Evolutionary conservation across 2,113 vertebrate species (phyloP).

Genomic region (Silurus asotus): DNA sequence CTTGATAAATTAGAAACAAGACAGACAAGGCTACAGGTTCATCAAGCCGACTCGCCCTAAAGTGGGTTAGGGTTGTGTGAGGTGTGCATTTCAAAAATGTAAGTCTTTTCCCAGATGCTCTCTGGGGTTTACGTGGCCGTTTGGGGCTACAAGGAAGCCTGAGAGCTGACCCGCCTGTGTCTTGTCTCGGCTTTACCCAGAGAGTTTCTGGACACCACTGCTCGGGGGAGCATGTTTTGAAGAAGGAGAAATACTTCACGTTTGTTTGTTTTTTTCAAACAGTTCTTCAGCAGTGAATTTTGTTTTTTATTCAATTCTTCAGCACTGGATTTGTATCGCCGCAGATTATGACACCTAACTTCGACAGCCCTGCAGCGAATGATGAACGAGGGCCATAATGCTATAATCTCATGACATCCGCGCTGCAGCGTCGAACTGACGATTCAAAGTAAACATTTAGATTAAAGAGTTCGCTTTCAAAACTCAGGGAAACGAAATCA

Average conservation of each 20-base stretch:
- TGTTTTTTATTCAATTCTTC: background rate
- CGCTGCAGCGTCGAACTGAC: slow-evolving; percentile 25
- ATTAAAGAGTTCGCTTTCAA: slow-evolving; percentile 48
- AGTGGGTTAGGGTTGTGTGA: slow-evolving; percentile 5
- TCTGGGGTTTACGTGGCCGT: slow-evolving; percentile 45
- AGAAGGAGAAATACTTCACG: background rate
- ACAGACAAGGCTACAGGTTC: background rate
- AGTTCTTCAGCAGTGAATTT: background rate
- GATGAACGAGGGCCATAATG: slow-evolving; percentile 40
- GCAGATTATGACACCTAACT: slow-evolving; percentile 37
- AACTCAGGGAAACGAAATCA: slow-evolving; percentile 39
- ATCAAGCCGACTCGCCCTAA: slow-evolving; percentile 6
- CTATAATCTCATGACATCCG: slow-evolving; percentile 45
- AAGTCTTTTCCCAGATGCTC: slow-evolving; percentile 53
- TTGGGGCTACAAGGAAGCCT: slow-evolving; percentile 48
- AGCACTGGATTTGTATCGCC: slow-evolving; percentile 24
- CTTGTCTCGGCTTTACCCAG: slow-evolving; percentile 41
- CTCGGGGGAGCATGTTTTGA: slow-evolving; percentile 35
- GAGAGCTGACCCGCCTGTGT: slow-evolving; percentile 37
- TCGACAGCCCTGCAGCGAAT: slow-evolving; percentile 21
- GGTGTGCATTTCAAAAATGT: slow-evolving; percentile 29
- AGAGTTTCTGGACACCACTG: slow-evolving; percentile 30
- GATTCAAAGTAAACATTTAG: slow-evolving; percentile 49
- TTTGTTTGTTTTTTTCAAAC: background rate
- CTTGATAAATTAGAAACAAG: background rate